phyloP scores from a whole-genome alignment of 2,797 vertebrate genomes.

The Sarcoramphus papa region DNA sequence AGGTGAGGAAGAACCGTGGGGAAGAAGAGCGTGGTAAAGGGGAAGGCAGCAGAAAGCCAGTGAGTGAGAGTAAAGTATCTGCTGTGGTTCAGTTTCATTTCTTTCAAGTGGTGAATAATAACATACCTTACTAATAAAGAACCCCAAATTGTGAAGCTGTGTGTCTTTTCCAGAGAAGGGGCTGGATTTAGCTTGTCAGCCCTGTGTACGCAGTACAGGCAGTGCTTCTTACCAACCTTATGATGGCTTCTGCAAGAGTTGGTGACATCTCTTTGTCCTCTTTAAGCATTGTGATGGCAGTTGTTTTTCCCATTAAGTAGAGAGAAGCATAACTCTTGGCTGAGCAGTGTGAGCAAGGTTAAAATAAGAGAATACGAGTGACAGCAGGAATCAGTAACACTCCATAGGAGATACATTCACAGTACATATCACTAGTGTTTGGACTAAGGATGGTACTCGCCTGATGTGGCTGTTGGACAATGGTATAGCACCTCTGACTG shows the following conservation, averaged over 20 bases:
- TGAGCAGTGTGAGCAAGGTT: not conserved
- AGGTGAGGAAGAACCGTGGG: not conserved
- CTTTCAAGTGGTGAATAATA: not conserved
- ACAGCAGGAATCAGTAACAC: not conserved
- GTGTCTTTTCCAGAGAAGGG: not conserved
- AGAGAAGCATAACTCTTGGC: not conserved
- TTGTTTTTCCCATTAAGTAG: not conserved
- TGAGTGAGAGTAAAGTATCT: not conserved
- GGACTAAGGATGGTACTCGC: not conserved
- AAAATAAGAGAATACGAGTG: not conserved
- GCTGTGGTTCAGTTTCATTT: not conserved
- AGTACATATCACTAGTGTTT: accelerated
- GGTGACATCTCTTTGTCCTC: not conserved
- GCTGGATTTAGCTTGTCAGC: not conserved
- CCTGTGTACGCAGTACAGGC: not conserved
- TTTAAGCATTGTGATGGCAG: not conserved
- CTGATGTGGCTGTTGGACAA: accelerated
- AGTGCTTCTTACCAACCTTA: not conserved
- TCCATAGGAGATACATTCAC: not conserved
- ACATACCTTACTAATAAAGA: not conserved
- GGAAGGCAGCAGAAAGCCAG: not conserved
- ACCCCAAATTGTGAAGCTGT: not conserved
- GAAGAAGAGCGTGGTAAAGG: not conserved
- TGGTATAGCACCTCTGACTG: not conserved
- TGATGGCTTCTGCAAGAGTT: not conserved